These are phyloP conservation scores for Ladona fulva DNA, from an alignment of 1,140 invertebrate species.

Conservation along the genomic window DNA sequence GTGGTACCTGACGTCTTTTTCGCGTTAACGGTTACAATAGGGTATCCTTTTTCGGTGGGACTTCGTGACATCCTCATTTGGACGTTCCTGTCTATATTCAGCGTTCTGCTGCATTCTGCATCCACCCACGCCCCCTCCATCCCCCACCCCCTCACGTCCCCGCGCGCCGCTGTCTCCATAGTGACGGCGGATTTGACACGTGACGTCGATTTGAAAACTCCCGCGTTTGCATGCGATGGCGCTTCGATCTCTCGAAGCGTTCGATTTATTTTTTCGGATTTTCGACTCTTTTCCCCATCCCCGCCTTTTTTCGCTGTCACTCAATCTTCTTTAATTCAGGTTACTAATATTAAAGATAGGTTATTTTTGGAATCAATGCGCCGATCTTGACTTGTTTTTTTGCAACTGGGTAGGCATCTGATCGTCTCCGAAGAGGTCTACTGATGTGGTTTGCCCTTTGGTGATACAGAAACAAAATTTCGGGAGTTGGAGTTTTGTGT, in stretches of 20 bases:
- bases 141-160: not conserved
- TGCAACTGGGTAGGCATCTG: too few species aligned
- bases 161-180: not conserved
- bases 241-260: not conserved
- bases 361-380: too few species aligned
- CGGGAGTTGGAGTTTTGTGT: too few species aligned
- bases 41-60: not conserved
- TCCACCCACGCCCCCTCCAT: not conserved
- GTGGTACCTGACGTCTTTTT: not conserved
- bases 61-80: too few species aligned
- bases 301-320: not conserved
- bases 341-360: too few species aligned
- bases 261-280: not conserved
- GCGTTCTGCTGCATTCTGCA: not conserved
- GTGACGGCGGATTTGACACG: not conserved
- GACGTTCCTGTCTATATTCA: too few species aligned
- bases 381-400: too few species aligned
- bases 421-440: too few species aligned
- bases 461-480: too few species aligned
- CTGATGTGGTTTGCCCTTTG: too few species aligned
- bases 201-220: slow-evolving; percentile 5
- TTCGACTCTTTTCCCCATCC: not conserved
- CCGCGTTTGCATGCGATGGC: not conserved
- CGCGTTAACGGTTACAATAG: too few species aligned
- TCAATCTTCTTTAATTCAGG: not conserved